Percentiles rank a stretch among this genome's conserved stretches.
phyloP scores from a whole-genome alignment of 2,113 vertebrate genomes.

The Pica pica region DNA sequence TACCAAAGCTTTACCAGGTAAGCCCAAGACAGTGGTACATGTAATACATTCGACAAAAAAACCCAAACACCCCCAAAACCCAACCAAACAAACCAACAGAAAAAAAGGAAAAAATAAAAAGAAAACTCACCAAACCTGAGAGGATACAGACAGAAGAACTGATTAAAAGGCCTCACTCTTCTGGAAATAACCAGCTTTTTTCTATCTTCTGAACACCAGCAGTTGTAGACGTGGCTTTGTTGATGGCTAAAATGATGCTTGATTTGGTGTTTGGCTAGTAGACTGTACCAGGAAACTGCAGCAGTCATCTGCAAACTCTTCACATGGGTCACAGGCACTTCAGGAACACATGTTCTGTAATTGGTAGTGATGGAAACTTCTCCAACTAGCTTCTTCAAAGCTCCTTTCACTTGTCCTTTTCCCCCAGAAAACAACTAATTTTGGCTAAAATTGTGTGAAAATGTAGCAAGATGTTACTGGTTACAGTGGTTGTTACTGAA shows the following conservation, averaged over 20 bases:
- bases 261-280: neutral
- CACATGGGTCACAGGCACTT: neutral
- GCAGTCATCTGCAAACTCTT: neutral
- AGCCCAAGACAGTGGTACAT: neutral
- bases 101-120: too few relatives aligned
- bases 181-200: neutral
- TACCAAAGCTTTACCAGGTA: neutral
- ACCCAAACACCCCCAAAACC: rapidly evolving
- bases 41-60: neutral
- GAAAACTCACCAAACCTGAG: neutral
- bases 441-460: neutral
- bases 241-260: neutral
- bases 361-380: neutral
- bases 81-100: neutral
- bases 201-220: neutral
- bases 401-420: neutral
- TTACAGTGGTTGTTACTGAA: neutral
- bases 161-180: neutral
- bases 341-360: neutral
- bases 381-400: neutral
- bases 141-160: neutral
- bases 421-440: neutral
- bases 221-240: neutral
- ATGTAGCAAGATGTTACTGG: neutral
- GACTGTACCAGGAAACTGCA: neutral